Conservation (phyloP, 2,888 invertebrate species). For the Uloborus plumipes region DNA sequence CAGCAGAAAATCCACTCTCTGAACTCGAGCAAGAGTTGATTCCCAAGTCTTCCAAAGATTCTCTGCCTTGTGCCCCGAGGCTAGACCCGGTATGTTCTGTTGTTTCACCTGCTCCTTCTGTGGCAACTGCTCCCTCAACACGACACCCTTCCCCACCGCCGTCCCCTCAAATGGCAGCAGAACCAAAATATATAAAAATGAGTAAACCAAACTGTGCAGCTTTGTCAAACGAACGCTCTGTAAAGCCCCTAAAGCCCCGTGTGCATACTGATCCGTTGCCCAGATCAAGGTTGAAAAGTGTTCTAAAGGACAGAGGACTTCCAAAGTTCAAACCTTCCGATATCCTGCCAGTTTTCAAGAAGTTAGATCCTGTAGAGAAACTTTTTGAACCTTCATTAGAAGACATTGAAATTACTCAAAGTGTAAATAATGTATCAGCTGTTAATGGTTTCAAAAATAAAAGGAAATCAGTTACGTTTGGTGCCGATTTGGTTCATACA, state of each 20-base stretch:
- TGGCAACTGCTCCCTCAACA: constrained; percentile 42
- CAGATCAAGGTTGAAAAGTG: constrained; percentile 22
- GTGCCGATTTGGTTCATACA: constrained; percentile 48
- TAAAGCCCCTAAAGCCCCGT: not conserved
- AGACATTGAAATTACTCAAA: not conserved
- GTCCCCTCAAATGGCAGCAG: constrained; percentile 52
- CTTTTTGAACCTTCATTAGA: too few species aligned
- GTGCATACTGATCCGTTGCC: not conserved
- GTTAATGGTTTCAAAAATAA: constrained; percentile 5
- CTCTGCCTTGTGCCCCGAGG: not conserved
- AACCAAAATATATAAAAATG: constrained; percentile 44
- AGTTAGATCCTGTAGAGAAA: not conserved
- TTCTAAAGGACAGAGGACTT: not conserved
- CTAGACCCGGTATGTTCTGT: not conserved
- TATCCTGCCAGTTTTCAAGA: constrained; percentile 3
- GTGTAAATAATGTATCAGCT: constrained; percentile 1
- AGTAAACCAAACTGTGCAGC: constrained; percentile 31
- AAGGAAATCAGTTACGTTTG: constrained; percentile 40
- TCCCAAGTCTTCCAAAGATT: not conserved
- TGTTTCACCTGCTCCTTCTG: constrained; percentile 15
- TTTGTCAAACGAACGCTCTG: not conserved
- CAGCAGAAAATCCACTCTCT: too few species aligned
- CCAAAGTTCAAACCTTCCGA: constrained; percentile 4
- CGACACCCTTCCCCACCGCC: constrained; percentile 45
- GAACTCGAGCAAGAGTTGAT: not conserved